Evolutionary conservation across 2,797 vertebrate genomes (phyloP).

Genomic region (Pogoniulus pusillus): DNA sequence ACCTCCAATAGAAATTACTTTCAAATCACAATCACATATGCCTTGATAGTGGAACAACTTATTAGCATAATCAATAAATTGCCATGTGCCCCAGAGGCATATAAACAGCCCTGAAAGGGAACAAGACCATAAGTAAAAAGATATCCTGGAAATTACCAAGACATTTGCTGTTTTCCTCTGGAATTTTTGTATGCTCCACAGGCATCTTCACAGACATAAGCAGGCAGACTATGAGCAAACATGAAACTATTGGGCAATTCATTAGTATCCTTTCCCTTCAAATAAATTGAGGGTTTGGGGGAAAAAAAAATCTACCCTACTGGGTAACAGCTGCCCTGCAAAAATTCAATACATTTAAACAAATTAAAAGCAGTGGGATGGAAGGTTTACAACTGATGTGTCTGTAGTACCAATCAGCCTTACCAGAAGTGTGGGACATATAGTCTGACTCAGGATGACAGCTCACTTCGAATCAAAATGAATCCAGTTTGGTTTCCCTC

Average conservation of each 20-base stretch:
- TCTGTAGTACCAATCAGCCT: background rate
- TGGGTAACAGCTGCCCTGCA: background rate
- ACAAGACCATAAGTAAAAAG: background rate
- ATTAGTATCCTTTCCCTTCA: background rate
- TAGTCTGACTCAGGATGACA: background rate
- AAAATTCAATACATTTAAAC: background rate
- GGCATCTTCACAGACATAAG: background rate
- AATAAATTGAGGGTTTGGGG: background rate
- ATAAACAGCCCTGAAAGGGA: background rate
- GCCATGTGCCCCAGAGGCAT: background rate
- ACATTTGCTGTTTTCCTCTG: constrained; percentile 2
- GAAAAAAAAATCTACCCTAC: background rate
- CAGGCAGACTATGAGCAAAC: background rate
- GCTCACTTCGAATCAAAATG: background rate
- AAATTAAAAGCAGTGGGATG: background rate
- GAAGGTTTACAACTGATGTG: background rate
- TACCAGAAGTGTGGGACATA: background rate
- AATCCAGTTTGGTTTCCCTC: background rate
- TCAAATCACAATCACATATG: background rate
- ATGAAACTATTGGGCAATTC: background rate
- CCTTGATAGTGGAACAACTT: background rate
- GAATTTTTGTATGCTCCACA: background rate
- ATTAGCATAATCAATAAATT: constrained; percentile 9
- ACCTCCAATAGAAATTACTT: background rate
- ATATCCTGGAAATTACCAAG: background rate